Percentiles rank a stretch among this genome's conserved stretches.
phyloP scores from a whole-genome alignment of 23 tunicate species.

The Halocynthia roretzi region DNA sequence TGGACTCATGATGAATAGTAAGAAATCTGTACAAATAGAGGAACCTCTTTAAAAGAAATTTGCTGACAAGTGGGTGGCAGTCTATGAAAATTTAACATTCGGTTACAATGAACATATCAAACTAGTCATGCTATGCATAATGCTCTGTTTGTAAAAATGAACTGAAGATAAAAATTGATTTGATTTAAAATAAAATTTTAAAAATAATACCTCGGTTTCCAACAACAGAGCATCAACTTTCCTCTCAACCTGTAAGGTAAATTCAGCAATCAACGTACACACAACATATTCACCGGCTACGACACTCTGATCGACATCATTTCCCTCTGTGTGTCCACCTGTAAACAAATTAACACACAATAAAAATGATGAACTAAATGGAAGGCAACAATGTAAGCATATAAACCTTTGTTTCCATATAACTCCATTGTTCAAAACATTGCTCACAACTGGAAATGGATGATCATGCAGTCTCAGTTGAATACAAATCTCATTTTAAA shows the following conservation, averaged over 20 bases:
- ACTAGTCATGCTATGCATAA: neutral
- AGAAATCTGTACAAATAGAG: neutral
- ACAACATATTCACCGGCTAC: constrained; percentile 48
- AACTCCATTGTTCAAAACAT: too few species aligned
- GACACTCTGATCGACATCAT: too few species aligned
- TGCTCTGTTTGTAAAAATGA: neutral
- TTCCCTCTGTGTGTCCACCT: too few species aligned
- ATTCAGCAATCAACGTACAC: constrained; percentile 46
- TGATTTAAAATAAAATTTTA: neutral
- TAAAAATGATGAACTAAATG: too few species aligned
- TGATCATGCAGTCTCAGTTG: too few species aligned
- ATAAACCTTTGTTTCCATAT: too few species aligned
- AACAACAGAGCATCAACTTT: constrained; percentile 43
- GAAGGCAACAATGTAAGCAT: too few species aligned
- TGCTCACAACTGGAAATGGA: too few species aligned
- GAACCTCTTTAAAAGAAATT: neutral
- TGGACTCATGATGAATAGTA: too few species aligned
- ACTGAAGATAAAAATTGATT: neutral
- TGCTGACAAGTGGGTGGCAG: neutral
- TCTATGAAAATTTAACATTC: neutral
- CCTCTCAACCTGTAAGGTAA: constrained; percentile 50
- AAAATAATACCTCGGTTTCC: constrained; percentile 6
- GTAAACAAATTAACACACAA: too few species aligned
- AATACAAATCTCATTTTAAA: too few species aligned
- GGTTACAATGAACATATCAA: neutral